Evolutionary conservation across 1,140 invertebrate species (phyloP).

Genomic region (Aphelenchoides besseyi): DNA sequence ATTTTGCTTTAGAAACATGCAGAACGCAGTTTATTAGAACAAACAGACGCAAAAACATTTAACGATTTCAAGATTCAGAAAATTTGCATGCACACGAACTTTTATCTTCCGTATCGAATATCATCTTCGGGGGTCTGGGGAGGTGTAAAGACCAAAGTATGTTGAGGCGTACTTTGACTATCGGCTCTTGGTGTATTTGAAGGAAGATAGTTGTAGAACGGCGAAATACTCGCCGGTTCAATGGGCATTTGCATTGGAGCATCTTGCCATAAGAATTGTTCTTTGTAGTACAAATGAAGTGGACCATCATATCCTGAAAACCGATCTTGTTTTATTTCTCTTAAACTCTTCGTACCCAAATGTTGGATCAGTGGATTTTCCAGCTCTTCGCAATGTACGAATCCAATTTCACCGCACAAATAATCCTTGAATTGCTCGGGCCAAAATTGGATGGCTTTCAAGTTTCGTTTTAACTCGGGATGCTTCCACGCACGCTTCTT

Average conservation of each 20-base stretch:
- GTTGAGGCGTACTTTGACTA: too few relatives aligned
- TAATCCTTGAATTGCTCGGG: slow-evolving; percentile 56
- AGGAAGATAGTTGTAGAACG: not conserved
- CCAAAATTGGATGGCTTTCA: slow-evolving; percentile 43
- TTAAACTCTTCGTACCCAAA: slow-evolving; percentile 28
- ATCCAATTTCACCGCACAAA: slow-evolving; percentile 36
- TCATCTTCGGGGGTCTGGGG: too few relatives aligned
- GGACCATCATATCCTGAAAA: slow-evolving; percentile 10
- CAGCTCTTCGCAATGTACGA: slow-evolving; percentile 35
- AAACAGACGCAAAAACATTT: too few relatives aligned
- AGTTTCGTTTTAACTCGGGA: slow-evolving; percentile 36
- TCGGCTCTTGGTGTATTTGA: not conserved
- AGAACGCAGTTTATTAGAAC: too few relatives aligned
- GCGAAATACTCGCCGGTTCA: not conserved
- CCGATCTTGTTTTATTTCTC: not conserved
- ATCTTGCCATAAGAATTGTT: not conserved
- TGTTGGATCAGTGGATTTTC: slow-evolving; percentile 30
- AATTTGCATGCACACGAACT: too few relatives aligned
- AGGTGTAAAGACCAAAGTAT: too few relatives aligned
- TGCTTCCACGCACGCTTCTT: slow-evolving; percentile 43
- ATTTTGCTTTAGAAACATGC: too few relatives aligned
- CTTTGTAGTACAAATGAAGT: slow-evolving; percentile 7
- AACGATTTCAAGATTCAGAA: too few relatives aligned
- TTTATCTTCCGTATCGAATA: too few relatives aligned
- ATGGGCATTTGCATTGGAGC: too few relatives aligned